Evolutionary conservation across 2,888 invertebrate genomes (phyloP), one percentile per base, ranked within the genome.

Genomic region (Pammene aurita): DNA sequence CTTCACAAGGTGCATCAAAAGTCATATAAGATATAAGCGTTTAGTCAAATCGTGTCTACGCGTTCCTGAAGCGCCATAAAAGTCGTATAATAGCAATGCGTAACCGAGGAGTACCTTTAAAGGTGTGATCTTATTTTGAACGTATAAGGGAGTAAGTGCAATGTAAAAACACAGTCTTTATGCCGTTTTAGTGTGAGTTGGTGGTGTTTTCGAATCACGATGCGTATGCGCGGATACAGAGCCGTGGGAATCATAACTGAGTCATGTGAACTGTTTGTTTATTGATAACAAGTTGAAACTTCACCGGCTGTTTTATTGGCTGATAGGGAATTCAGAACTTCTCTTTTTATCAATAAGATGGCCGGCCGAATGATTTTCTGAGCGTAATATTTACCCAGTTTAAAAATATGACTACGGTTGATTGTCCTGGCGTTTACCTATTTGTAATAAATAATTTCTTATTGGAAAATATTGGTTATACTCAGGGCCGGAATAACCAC

Each of bases 171-270:
- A 13, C 1, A 2, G 11, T 13, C 4, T 16, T 35, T 48, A 35
- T 13, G 13, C 18, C 38, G 11, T 38, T 50, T 38, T 38, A 7
- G 38, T 41, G 6, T 7, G 4, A 16, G 7, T n/a, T 13, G 2
- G 16, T 18, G 4, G 58, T 69, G 69, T 69, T 69, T 69, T 69
- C 60, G 69, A 65, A 65, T 58, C 38, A 60, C 48, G 69, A 60
- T 55, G 60, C 54, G 58, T 44, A 18, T 13, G 34, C 54, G 58
- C 68, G 68, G 68, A 69, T 65, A 69, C 54, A 55, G 67, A 56
- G 54, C 13, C 69, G 69, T 69, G 69, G 65, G 69, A 69, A 69
- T 58, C 65, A 69, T 64, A 69, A 69, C 64, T 55, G 65, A 65
- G 26, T 35, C 54, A 58, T 64, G 69, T 6, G 64, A 64, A 69